Percentiles rank a stretch among this genome's conserved stretches.
phyloP scores from a whole-genome alignment of 1,140 invertebrate genomes.

The Teleogryllus occipitalis region DNA sequence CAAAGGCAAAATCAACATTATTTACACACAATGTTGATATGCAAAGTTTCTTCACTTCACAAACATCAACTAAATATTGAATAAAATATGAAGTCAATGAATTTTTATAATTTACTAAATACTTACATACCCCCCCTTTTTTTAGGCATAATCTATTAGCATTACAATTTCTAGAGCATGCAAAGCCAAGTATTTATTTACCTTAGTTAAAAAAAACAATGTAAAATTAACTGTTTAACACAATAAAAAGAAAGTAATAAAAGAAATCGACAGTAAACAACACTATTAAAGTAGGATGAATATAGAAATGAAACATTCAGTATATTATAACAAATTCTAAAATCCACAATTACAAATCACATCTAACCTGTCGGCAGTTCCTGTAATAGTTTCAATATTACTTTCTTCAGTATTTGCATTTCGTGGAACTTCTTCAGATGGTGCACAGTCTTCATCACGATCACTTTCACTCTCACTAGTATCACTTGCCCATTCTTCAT shows the following conservation, averaged over 20 bases:
- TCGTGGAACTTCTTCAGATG: conserved; percentile 14
- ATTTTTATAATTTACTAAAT: too few relatives aligned
- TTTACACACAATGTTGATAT: too few relatives aligned
- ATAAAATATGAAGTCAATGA: background rate
- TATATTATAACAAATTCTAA: background rate
- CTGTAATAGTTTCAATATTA: background rate
- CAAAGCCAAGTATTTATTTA: background rate
- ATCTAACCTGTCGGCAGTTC: background rate
- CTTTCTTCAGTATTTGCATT: conserved; percentile 11
- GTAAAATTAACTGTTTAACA: background rate
- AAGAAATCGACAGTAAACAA: background rate
- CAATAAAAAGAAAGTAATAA: background rate
- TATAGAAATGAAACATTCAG: background rate
- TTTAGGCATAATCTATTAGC: too few relatives aligned
- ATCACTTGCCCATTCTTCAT: conserved; percentile 11
- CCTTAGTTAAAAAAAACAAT: background rate
- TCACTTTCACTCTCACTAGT: conserved; percentile 3
- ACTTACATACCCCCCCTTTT: too few relatives aligned
- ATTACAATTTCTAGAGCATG: too few relatives aligned
- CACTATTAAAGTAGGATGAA: background rate
- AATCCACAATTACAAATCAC: background rate
- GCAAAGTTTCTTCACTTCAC: too few relatives aligned
- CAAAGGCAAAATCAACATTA: too few relatives aligned
- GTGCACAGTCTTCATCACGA: background rate
- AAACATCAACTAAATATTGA: too few relatives aligned